Evolutionary conservation across 2,113 vertebrate genomes (phyloP).

Genomic region (Apteryx owenii): DNA sequence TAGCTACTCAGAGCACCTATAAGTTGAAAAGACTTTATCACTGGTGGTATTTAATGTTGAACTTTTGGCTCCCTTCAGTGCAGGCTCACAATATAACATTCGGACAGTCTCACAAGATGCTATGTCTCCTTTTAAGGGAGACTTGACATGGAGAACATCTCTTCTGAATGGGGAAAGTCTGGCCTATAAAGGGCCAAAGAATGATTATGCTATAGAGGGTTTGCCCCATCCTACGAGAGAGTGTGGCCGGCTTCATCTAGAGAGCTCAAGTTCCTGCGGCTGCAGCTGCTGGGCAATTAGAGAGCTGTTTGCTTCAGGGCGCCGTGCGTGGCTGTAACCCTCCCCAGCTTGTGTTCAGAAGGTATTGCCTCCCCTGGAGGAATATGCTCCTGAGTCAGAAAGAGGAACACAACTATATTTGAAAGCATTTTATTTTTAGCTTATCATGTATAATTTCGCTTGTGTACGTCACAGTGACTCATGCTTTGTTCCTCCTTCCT

Average conservation of each 20-base stretch:
- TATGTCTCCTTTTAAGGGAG: neutral
- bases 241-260: neutral
- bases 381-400: neutral
- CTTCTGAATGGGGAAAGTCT: neutral
- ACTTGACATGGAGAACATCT: rapidly evolving
- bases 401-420: neutral
- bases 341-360: neutral
- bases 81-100: neutral
- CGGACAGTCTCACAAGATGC: neutral
- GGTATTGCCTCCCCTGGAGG: slow-evolving; percentile 5
- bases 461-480: slow-evolving; percentile 20
- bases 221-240: rapidly evolving
- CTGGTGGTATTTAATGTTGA: neutral
- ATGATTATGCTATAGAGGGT: neutral
- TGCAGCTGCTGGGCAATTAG: neutral
- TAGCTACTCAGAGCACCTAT: neutral
- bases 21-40: neutral
- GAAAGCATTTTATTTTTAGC: slow-evolving; percentile 62
- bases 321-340: rapidly evolving
- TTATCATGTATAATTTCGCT: neutral
- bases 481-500: slow-evolving; percentile 21
- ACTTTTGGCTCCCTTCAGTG: neutral
- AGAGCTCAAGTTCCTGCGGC: neutral
- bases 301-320: neutral
- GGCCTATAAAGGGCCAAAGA: neutral